Evolutionary conservation across 2,113 vertebrate species (phyloP).

Genomic region (Gopherus flavomarginatus): DNA sequence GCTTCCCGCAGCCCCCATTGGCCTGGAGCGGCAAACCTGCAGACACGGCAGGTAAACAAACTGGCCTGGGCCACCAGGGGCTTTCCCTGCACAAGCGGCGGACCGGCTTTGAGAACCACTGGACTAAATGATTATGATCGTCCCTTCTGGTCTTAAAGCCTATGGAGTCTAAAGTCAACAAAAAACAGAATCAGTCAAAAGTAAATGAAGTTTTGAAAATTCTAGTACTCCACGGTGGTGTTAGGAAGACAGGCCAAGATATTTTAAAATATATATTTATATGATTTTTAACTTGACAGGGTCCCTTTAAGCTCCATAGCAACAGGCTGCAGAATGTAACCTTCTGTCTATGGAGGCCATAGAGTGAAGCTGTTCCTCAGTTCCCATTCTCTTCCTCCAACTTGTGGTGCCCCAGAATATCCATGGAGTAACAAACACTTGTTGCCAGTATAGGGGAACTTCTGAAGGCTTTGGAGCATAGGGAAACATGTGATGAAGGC

Average conservation of each 20-base stretch:
- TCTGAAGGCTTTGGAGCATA: too few relatives aligned
- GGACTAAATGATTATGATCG: background rate
- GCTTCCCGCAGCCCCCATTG: too few relatives aligned
- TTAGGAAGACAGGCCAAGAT: background rate
- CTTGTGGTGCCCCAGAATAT: background rate
- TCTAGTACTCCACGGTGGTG: background rate
- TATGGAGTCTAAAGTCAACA: background rate
- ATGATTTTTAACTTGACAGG: background rate
- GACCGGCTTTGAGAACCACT: too few relatives aligned
- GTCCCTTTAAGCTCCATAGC: background rate
- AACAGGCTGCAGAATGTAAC: background rate
- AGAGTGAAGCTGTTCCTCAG: background rate
- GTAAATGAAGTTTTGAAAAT: background rate
- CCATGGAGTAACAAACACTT: background rate
- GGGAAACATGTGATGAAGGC: background rate
- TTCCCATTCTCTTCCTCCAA: background rate
- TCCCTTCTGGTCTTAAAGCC: background rate
- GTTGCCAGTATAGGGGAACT: background rate
- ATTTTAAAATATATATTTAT: background rate
- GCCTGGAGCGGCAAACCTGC: too few relatives aligned
- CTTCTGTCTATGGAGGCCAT: background rate
- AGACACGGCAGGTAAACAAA: too few relatives aligned
- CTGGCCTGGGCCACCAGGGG: too few relatives aligned
- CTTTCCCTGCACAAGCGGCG: too few relatives aligned
- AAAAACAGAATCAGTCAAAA: background rate